A percentile compares a stretch with the other conserved stretches of the same genome.
These are phyloP conservation scores for Drosophila setifemur DNA, from an alignment of 1,140 invertebrate genomes.

Conservation along the genomic window DNA sequence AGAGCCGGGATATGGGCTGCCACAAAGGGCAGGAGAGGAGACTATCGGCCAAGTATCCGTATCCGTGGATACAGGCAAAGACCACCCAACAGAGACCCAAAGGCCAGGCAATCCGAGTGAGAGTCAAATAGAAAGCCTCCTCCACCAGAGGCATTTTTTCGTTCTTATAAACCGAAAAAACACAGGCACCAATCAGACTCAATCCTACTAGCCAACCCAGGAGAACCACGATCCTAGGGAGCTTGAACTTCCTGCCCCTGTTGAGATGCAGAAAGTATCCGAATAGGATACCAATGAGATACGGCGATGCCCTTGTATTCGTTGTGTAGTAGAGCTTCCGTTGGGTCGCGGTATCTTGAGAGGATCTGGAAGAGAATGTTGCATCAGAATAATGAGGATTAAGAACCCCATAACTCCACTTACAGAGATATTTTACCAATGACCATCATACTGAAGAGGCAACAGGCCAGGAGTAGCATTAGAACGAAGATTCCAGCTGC, in stretches of 20 bases:
- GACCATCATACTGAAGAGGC: conserved; percentile 54
- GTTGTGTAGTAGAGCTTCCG: conserved; percentile 40
- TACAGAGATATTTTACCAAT: conserved; percentile 37
- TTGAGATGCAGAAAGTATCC: conserved; percentile 48
- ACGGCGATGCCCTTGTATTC: conserved; percentile 48
- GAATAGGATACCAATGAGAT: conserved; percentile 47
- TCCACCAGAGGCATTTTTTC: conserved; percentile 56
- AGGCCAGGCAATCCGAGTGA: conserved; percentile 86
- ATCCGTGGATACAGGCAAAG: conserved; percentile 86
- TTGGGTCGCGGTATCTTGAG: neutral
- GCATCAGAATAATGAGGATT: too few species aligned
- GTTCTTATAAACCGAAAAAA: conserved; percentile 58
- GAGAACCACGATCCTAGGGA: neutral
- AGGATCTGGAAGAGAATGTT: neutral
- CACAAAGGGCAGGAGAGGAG: conserved; percentile 83
- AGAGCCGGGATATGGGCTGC: conserved; percentile 83
- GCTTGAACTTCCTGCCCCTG: conserved; percentile 13
- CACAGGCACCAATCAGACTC: conserved; percentile 44
- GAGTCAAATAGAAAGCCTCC: conserved; percentile 85
- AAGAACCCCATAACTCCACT: neutral
- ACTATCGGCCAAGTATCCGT: conserved; percentile 84
- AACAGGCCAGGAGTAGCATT: conserved; percentile 31
- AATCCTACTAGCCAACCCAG: conserved; percentile 49
- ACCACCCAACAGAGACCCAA: conserved; percentile 87
- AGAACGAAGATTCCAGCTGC: conserved; percentile 28